These are phyloP conservation scores for Andrena chrysosceles DNA, from an alignment of 2,888 invertebrate genomes.

Conservation along the genomic window DNA sequence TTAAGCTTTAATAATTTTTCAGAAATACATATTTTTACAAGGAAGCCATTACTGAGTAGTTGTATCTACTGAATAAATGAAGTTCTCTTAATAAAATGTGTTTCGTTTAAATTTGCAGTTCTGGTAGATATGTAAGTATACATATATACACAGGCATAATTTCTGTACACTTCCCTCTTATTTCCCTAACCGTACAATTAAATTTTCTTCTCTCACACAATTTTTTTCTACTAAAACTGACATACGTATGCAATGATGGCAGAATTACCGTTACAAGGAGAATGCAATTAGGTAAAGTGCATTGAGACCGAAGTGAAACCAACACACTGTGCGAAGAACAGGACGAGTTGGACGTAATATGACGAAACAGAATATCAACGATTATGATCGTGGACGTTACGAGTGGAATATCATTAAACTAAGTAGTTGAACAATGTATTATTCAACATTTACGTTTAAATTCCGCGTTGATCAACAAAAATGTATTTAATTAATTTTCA, in stretches of 20 bases:
- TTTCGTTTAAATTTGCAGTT: not conserved
- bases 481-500: not conserved
- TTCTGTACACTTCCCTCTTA: not conserved
- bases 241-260: not conserved
- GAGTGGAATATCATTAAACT: constrained; percentile 3
- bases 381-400: constrained; percentile 20
- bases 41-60: too few species aligned
- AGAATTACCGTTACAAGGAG: constrained; percentile 2
- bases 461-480: not conserved
- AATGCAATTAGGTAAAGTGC: constrained; percentile 48
- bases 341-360: constrained; percentile 2
- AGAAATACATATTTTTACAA: too few species aligned
- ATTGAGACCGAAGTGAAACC: constrained; percentile 19
- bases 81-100: not conserved
- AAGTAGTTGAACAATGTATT: not conserved
- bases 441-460: not conserved
- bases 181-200: not conserved
- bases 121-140: not conserved
- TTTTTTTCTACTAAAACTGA: not conserved
- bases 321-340: not conserved
- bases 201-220: not conserved
- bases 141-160: not conserved
- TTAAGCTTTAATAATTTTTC: too few species aligned
- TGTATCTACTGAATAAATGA: too few species aligned
- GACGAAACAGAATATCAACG: constrained; percentile 21